A percentile compares a stretch with the other conserved stretches of the same genome.
Evolutionary conservation across 2,113 vertebrate genomes (phyloP).

Genomic region (Elanoides forficatus): DNA sequence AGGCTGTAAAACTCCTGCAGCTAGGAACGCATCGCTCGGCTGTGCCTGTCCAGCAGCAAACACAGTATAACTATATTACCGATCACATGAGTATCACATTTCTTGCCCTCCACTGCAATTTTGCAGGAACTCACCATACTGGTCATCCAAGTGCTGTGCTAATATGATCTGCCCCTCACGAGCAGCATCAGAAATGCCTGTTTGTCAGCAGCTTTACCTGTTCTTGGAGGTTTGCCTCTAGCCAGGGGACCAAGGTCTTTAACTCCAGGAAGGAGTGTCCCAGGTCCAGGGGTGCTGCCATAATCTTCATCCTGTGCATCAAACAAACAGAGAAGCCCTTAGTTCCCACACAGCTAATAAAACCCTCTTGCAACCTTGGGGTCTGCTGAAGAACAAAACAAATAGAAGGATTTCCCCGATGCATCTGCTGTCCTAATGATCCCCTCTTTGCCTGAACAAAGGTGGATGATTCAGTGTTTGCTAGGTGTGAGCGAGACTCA

Average conservation of each 20-base stretch:
- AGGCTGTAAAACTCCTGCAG: background rate
- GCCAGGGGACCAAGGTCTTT: background rate
- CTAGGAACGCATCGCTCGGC: accelerated
- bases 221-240: background rate
- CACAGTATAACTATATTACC: accelerated
- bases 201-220: background rate
- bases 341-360: background rate
- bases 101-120: background rate
- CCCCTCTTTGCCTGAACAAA: background rate
- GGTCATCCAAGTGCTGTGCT: background rate
- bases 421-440: background rate
- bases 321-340: background rate
- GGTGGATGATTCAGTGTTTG: background rate
- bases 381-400: background rate
- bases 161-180: background rate
- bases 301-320: background rate
- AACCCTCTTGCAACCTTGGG: background rate
- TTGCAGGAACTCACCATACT: background rate
- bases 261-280: background rate
- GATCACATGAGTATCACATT: accelerated
- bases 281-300: background rate
- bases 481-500: background rate
- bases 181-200: background rate
- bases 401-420: background rate
- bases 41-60: background rate